Evolutionary conservation across 2,797 vertebrate genomes (phyloP).

Genomic region (Semotilus atromaculatus): DNA sequence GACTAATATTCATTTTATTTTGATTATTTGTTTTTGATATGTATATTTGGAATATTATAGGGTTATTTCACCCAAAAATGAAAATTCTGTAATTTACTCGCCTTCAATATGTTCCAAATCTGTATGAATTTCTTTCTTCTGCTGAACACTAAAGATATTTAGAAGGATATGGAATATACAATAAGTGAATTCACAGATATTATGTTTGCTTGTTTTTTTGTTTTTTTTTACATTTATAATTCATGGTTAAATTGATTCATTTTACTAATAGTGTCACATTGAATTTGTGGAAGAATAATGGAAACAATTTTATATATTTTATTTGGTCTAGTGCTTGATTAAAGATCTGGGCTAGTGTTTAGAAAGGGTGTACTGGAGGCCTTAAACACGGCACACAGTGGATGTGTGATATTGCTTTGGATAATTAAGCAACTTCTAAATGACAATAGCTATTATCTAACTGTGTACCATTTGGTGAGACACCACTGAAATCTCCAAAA

Average conservation of each 20-base stretch:
- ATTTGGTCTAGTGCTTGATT: not conserved
- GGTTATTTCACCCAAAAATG: not conserved
- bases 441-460: slow-evolving; percentile 24
- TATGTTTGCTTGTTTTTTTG: too few relatives aligned
- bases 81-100: not conserved
- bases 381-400: not conserved
- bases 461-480: slow-evolving; percentile 17
- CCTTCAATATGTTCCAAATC: too few relatives aligned
- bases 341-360: not conserved
- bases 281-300: not conserved
- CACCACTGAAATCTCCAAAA: slow-evolving; percentile 24
- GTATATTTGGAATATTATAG: not conserved
- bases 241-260: not conserved
- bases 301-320: not conserved
- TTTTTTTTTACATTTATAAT: not conserved
- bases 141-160: too few relatives aligned
- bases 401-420: slow-evolving; percentile 18
- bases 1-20: not conserved
- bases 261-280: not conserved
- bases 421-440: not conserved
- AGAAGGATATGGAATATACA: not conserved
- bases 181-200: too few relatives aligned
- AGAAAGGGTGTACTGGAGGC: not conserved
- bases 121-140: too few relatives aligned
- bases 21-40: not conserved